Evolutionary conservation across 2,797 vertebrate genomes (phyloP).

Genomic region (Aulostomus chinensis): DNA sequence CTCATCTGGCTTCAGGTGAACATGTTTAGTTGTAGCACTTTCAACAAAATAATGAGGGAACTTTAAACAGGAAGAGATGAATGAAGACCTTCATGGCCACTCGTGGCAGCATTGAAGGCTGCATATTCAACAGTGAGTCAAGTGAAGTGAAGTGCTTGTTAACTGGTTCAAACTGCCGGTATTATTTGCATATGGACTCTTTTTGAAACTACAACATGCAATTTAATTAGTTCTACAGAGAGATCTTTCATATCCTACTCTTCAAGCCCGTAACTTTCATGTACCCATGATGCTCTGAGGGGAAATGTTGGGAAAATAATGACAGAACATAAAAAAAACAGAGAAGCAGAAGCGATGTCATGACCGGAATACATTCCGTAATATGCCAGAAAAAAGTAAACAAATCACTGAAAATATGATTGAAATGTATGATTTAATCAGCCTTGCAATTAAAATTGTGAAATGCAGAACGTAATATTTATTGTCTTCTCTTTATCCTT

Average conservation of each 20-base stretch:
- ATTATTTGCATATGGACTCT: conserved; percentile 16
- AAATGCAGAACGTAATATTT: conserved; percentile 15
- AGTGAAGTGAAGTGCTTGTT: conserved; percentile 22
- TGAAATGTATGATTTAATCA: conserved; percentile 7
- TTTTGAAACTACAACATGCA: conserved; percentile 9
- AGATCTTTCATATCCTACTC: conserved; percentile 17
- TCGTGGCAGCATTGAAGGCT: conserved; percentile 2
- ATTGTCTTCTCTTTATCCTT: conserved; percentile 20
- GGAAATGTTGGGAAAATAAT: background rate
- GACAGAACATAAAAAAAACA: background rate
- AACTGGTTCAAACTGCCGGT: conserved; percentile 13
- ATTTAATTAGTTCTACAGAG: conserved; percentile 27
- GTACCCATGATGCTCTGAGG: background rate
- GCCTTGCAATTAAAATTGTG: background rate
- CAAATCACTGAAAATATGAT: background rate
- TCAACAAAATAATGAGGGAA: conserved; percentile 6
- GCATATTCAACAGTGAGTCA: conserved; percentile 9
- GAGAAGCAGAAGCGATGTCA: background rate
- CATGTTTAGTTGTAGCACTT: background rate
- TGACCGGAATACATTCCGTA: background rate
- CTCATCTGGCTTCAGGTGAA: background rate
- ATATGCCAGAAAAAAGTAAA: background rate
- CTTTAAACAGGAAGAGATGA: background rate
- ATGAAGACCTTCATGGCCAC: conserved; percentile 9
- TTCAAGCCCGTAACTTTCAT: conserved; percentile 18